These are phyloP conservation scores for Antheraea mylitta DNA, from an alignment of 1,140 invertebrate species.

Conservation along the genomic window DNA sequence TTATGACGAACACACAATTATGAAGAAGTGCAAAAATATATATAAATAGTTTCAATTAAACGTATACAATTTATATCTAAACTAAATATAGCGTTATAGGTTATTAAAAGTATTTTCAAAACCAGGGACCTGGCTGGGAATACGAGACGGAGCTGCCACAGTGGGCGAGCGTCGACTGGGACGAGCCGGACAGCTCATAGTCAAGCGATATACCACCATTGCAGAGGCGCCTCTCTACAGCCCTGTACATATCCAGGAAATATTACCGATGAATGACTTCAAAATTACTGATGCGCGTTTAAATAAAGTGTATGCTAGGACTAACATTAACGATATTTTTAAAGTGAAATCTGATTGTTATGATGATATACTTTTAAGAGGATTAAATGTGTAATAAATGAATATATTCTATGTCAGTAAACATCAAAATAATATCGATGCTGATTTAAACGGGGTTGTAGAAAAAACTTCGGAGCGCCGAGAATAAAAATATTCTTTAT, in stretches of 20 bases:
- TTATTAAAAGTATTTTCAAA: slow-evolving; percentile 15
- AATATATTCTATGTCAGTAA: slow-evolving; percentile 2
- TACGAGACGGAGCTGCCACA: slow-evolving; percentile 93
- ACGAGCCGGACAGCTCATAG: slow-evolving; percentile 79
- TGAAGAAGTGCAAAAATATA: no score
- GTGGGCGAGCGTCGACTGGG: slow-evolving; percentile 92
- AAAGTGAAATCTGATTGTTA: slow-evolving; percentile 7
- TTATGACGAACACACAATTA: background rate
- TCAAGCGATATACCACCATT: slow-evolving; percentile 49
- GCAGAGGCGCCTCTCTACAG: slow-evolving; percentile 46
- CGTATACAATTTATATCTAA: no score
- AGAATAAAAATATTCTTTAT: slow-evolving; percentile 18
- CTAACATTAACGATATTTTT: background rate
- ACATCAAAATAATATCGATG: background rate
- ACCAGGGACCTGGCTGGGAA: slow-evolving; percentile 92
- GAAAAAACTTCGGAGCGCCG: slow-evolving; percentile 32
- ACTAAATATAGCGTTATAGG: no score
- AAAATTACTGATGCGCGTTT: slow-evolving; percentile 6
- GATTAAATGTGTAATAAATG: background rate
- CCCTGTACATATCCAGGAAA: slow-evolving; percentile 28
- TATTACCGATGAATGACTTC: background rate
- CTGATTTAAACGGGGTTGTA: background rate
- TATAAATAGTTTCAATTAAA: no score
- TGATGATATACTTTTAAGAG: background rate
- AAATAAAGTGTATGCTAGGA: background rate